phyloP scores from a whole-genome alignment of 2,797 vertebrate species.

The Thripadectes ignobilis region DNA sequence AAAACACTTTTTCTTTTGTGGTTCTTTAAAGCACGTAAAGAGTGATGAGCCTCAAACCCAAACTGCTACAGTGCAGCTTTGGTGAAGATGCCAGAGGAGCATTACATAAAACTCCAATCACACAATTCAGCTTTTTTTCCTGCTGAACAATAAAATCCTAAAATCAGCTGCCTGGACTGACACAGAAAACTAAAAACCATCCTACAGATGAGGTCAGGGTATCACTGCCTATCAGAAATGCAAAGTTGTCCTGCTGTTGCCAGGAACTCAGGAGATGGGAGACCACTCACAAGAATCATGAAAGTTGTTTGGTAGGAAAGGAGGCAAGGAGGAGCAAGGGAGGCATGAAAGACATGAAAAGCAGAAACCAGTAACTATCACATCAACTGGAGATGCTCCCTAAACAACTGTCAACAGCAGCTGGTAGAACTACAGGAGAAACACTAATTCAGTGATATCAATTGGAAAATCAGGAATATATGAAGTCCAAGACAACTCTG shows the following conservation, averaged over 20 bases:
- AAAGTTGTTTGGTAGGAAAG: background rate
- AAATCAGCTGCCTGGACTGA: background rate
- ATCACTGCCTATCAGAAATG: background rate
- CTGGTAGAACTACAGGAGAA: background rate
- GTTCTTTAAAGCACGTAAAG: background rate
- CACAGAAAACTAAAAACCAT: background rate
- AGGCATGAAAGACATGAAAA: background rate
- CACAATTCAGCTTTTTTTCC: background rate
- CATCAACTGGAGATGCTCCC: background rate
- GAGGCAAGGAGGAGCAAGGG: fast-evolving
- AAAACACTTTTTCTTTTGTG: background rate
- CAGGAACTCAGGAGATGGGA: background rate
- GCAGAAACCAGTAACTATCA: background rate
- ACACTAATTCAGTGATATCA: background rate
- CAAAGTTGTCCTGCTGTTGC: background rate
- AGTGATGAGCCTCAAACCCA: background rate
- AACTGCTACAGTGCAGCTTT: background rate
- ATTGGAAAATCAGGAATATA: background rate
- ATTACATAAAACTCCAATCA: fast-evolving
- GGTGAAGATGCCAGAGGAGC: background rate
- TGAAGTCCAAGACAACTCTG: background rate
- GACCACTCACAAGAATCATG: background rate
- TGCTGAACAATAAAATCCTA: background rate
- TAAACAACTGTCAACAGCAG: background rate
- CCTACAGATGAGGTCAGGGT: fast-evolving